Percentiles rank a stretch among this genome's conserved stretches.
phyloP scores from a whole-genome alignment of 2,888 invertebrate species.

The Ramazzottius varieornatus region DNA sequence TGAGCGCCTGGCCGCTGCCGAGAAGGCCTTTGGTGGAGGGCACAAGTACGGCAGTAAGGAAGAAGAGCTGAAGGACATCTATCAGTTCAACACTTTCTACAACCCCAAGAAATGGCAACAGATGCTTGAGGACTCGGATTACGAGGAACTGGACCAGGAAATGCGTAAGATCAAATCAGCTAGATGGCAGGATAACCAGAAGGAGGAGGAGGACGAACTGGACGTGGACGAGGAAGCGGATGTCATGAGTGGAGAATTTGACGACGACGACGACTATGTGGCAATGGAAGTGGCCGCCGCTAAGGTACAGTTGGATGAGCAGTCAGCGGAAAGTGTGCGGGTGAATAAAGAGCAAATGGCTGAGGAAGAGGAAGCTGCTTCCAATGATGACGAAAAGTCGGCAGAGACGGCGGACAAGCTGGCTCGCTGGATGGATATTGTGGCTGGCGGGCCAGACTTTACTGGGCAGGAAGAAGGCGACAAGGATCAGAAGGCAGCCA shows the following conservation, averaged over 20 bases:
- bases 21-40: not conserved
- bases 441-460: not conserved
- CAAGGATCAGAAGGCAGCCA: not conserved
- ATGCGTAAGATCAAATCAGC: not conserved
- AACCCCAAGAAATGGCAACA: not conserved
- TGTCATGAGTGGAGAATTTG: not conserved
- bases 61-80: not conserved
- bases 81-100: not conserved
- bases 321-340: too few species aligned
- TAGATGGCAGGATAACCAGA: not conserved
- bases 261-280: not conserved
- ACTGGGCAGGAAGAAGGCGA: too few species aligned
- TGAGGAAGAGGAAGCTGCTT: too few species aligned
- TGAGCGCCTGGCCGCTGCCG: not conserved
- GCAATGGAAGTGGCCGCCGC: not conserved
- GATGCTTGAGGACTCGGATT: not conserved
- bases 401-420: constrained; percentile 1
- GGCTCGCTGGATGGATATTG: not conserved
- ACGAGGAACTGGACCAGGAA: not conserved
- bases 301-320: not conserved
- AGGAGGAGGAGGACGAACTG: not conserved
- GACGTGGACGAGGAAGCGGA: not conserved
- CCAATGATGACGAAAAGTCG: too few species aligned
- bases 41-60: not conserved
- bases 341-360: too few species aligned